Evolutionary conservation across 2,888 invertebrate species (phyloP).

Genomic region (Bimastos eiseni): DNA sequence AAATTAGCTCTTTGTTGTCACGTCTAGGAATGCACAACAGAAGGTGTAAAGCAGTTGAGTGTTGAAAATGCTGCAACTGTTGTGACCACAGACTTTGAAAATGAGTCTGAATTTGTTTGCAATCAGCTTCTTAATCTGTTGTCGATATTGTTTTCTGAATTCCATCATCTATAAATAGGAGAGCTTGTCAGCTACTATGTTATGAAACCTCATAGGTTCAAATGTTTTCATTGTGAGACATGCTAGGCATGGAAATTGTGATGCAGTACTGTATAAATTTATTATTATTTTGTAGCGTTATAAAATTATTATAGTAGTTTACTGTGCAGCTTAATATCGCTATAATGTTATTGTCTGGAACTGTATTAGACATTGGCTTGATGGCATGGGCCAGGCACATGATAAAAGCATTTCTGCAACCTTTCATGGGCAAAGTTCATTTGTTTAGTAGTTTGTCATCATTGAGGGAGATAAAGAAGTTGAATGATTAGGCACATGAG

Average conservation of each 20-base stretch:
- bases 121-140: not conserved
- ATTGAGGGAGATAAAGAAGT: not conserved
- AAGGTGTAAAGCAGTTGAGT: not conserved
- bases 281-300: not conserved
- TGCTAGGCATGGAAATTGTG: not conserved
- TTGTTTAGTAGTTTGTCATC: not conserved
- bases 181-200: not conserved
- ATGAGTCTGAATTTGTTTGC: not conserved
- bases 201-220: not conserved
- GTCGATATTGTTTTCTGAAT: not conserved
- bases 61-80: not conserved
- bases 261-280: not conserved
- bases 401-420: not conserved
- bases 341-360: not conserved
- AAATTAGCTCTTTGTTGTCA: not conserved
- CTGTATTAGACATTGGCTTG: constrained; percentile 2
- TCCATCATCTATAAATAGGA: not conserved
- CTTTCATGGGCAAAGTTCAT: not conserved
- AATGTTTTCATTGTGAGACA: not conserved
- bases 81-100: not conserved
- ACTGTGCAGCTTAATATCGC: not conserved
- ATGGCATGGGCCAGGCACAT: constrained; percentile 13
- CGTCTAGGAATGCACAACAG: not conserved
- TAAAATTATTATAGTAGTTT: not conserved
- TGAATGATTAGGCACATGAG: not conserved